Base-by-base conservation (phyloP, 2,888 invertebrate species). In the Drosophila quinaria region DNA sequence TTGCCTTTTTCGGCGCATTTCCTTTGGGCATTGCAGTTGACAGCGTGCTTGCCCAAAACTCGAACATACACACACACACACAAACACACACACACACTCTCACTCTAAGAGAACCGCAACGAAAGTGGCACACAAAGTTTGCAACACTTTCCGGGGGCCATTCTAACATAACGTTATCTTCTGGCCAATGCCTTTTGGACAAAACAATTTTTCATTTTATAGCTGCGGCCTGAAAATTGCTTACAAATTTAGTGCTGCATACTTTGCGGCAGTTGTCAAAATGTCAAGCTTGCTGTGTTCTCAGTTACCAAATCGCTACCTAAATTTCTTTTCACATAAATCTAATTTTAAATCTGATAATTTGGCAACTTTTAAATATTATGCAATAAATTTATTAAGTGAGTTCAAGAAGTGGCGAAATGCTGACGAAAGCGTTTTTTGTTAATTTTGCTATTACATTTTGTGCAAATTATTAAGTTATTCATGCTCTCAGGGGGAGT, bases 21-120 rank as follows among this genome's bases (percentile, higher is more conserved):
- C 88, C 90, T 82, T 74, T 80, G 88, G 90, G 88, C 80, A 85
- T 87, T 85, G 90, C 84, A 88, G 89, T 86, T 87, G 89, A 87
- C 87, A 90, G 89, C 77, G 66, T 70, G 73, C 68, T 81, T 81
- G 75, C 81, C 70, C 74, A 44, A 70, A 65, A 59, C 25, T 41
- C 52, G 50, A 42, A 17, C 49, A 46, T 17, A 22, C 49, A 58
- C 59, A 69, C 22, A 47, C 62, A 61, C 46, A 60, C 62, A 42
- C 55, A 44, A 47, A 61, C 49, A 49, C 22, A 35, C 29, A 46
- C 25, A 22, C 47, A 46, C 25, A 39, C 13, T 31, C 39, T 37
- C 15, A 31, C 35, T 41, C 29, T 33, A 39, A 10, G 19, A 56
- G 15, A 67, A 78, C 82, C 88, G 54, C 89, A 87, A 67, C 69